Percentiles rank a stretch among this genome's conserved stretches.
These are phyloP conservation scores for Phylloscopus trochilus DNA, from an alignment of 2,113 vertebrate species.

Conservation along the genomic window DNA sequence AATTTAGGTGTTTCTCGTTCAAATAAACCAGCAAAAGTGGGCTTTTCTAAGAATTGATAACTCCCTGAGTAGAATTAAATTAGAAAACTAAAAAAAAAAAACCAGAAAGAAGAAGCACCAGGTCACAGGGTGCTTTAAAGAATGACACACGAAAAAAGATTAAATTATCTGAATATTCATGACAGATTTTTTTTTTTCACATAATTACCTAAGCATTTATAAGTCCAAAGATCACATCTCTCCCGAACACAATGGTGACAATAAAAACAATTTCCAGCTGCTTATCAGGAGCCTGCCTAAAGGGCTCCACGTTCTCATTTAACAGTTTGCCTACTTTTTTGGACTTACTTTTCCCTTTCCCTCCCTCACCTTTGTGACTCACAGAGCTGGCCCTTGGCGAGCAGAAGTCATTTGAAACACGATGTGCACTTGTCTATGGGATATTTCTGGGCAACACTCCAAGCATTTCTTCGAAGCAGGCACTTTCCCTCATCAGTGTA, in stretches of 20 bases:
- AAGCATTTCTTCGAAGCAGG: slow-evolving; percentile 40
- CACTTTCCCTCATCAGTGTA: slow-evolving; percentile 47
- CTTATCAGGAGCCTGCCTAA: neutral
- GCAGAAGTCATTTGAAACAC: slow-evolving; percentile 41
- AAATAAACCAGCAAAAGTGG: neutral
- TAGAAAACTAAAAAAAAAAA: neutral
- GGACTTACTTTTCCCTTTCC: slow-evolving; percentile 14
- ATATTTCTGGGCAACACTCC: slow-evolving; percentile 67
- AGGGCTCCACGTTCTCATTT: neutral
- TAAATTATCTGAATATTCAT: neutral
- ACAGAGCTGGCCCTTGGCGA: neutral
- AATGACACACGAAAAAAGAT: neutral
- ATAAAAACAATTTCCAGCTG: slow-evolving; percentile 10
- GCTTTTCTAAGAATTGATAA: neutral
- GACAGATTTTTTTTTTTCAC: neutral
- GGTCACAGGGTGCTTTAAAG: neutral
- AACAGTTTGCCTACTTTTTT: slow-evolving; percentile 38
- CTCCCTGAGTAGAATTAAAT: neutral
- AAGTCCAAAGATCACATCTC: neutral
- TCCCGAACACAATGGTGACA: neutral
- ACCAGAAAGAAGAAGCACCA: neutral
- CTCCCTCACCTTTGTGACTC: slow-evolving; percentile 41
- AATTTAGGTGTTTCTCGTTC: neutral
- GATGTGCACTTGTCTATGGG: slow-evolving; percentile 29
- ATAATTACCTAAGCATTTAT: neutral